Percentiles rank a stretch among this genome's conserved stretches.
These are phyloP conservation scores for Otolemur garnettii DNA, from an alignment of 2,113 vertebrate genomes.

Conservation along the genomic window DNA sequence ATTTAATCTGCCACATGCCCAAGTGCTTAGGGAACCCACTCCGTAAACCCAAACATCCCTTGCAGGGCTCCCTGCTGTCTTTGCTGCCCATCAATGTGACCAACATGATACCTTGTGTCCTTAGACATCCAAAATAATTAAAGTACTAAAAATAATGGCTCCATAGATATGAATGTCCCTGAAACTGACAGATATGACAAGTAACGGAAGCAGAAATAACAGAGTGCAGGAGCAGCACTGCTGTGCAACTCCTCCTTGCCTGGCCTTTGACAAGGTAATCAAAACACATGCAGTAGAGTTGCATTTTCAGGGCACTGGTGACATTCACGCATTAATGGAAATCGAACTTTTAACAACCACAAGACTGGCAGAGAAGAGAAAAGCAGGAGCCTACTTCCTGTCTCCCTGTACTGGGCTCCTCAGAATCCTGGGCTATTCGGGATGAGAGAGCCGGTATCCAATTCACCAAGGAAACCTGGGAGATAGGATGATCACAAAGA, in stretches of 20 bases:
- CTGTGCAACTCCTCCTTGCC: conserved; percentile 36
- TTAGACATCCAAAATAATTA: conserved; percentile 74
- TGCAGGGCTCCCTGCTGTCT: not conserved
- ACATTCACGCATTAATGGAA: conserved; percentile 60
- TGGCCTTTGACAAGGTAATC: conserved; percentile 72
- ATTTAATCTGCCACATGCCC: conserved; percentile 10
- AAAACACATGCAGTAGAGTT: conserved; percentile 65
- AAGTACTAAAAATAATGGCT: conserved; percentile 75
- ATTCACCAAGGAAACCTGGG: conserved; percentile 34
- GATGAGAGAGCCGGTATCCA: conserved; percentile 29
- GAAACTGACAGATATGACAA: conserved; percentile 76
- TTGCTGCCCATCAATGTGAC: conserved; percentile 44
- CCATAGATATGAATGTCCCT: conserved; percentile 67
- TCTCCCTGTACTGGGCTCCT: not conserved
- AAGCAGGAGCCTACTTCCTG: conserved; percentile 25
- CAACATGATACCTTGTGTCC: conserved; percentile 68
- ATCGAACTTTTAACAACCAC: conserved; percentile 48
- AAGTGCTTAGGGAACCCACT: conserved; percentile 33
- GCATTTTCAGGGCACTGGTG: conserved; percentile 25
- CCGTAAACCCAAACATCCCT: not conserved
- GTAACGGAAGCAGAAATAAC: conserved; percentile 75
- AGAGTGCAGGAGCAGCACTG: conserved; percentile 27
- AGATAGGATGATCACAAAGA: conserved; percentile 31
- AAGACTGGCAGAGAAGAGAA: conserved; percentile 62
- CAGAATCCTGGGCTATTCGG: conserved; percentile 20